phyloP scores from a whole-genome alignment of 2,888 invertebrate species.

The Leucania comma region DNA sequence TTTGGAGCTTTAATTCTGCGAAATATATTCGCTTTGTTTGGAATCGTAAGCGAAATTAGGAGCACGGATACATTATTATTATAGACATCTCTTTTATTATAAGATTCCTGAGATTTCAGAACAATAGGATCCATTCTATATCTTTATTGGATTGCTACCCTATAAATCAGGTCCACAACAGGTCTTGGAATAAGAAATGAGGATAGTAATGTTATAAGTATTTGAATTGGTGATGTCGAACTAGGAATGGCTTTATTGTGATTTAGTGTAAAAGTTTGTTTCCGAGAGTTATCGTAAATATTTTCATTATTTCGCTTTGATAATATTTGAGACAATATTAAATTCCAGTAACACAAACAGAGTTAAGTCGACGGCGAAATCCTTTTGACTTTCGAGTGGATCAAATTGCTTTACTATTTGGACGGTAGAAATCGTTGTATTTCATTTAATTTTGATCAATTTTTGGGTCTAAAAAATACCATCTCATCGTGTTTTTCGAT shows the following conservation, averaged over 20 bases:
- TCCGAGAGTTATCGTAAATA: constrained; percentile 16
- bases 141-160: constrained; percentile 35
- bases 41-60: constrained; percentile 6
- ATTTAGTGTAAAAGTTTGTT: constrained; percentile 34
- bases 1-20: constrained; percentile 48
- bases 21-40: constrained; percentile 23
- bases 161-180: constrained; percentile 46
- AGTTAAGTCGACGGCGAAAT: constrained; percentile 3
- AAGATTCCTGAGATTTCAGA: constrained; percentile 18
- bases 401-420: constrained; percentile 16
- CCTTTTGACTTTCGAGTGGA: background rate
- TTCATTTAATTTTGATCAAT: constrained; percentile 18
- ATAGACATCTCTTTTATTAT: constrained; percentile 17
- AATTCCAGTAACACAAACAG: constrained; percentile 27
- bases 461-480: constrained; percentile 4
- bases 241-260: constrained; percentile 16
- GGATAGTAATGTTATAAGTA: constrained; percentile 26
- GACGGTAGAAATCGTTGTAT: constrained; percentile 9
- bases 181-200: constrained; percentile 29
- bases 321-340: constrained; percentile 33
- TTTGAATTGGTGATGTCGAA: constrained; percentile 38
- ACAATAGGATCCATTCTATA: constrained; percentile 21
- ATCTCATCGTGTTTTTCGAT: constrained; percentile 2
- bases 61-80: constrained; percentile 2
- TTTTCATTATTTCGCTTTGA: constrained; percentile 24